Evolutionary conservation across 2,113 vertebrate species (phyloP), one percentile per base, ranked within the genome.

Genomic region (Vidua chalybeata): DNA sequence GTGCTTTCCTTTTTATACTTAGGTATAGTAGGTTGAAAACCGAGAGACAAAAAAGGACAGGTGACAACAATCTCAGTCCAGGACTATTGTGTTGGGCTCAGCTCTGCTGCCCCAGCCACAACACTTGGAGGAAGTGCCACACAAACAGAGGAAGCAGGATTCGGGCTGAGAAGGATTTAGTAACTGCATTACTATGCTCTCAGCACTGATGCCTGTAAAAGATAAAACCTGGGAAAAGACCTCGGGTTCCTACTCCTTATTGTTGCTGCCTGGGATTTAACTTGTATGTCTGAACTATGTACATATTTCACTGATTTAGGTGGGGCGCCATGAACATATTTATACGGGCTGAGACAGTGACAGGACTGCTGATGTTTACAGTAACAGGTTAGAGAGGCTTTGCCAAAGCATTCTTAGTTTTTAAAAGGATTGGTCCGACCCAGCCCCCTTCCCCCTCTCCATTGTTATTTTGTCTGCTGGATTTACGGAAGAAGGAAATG

Each of bases 141-240:
- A 98, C 98, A 98, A 98, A 98, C 97, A 98, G 97, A 98, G 98
- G 98, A 98, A 98, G 97, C 96, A 79, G 96, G 96, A 94, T 96
- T 98, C 78, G 95, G 97, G 97, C 98, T 96, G 97, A 97, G 97
- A 97, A 98, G 97, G 97, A 97, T 97, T 97, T 96, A 97, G 97
- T 93, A 94, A 97, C 96, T 43, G 84, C 98, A 96, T 98, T 98
- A 95, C 97, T 97, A 84, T 96, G 51, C 89, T 97, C 93, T 96
- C 84, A 68, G 96, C 96, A 91, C 95, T 97, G 98, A 98, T 98
- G 98, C 97, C 97, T 98, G 93, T 76, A 64, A 94, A 97, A 97
- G 98, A 98, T 98, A 98, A 98, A 98, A 98, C 98, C 98, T 98
- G 98, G 98, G 98, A 98, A 98, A 98, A 97, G 97, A 87, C 97